phyloP scores from a whole-genome alignment of 2,888 invertebrate genomes.

The Patella caerulea region DNA sequence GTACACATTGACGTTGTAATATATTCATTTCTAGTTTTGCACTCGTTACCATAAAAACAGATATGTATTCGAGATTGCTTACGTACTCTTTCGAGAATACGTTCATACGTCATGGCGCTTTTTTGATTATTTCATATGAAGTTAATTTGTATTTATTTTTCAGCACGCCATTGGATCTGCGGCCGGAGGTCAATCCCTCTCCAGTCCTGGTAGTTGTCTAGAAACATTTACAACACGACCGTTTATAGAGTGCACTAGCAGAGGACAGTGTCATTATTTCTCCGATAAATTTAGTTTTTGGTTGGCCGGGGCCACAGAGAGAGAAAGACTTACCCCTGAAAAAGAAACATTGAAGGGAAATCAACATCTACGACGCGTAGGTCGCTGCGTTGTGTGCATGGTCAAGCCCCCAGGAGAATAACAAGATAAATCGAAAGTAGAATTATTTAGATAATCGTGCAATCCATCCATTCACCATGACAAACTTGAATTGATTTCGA shows the following conservation, averaged over 20 bases:
- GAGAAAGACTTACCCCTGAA: conserved; percentile 10
- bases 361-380: conserved; percentile 25
- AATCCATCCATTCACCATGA: conserved; percentile 1
- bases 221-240: conserved; percentile 68
- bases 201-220: conserved; percentile 55
- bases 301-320: conserved; percentile 85
- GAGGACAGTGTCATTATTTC: conserved; percentile 58
- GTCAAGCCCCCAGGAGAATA: conserved; percentile 10
- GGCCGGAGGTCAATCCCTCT: conserved; percentile 52
- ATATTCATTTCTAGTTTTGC: too few relatives aligned
- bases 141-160: conserved; percentile 10
- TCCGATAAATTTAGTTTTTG: conserved; percentile 97
- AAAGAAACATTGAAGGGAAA: conserved; percentile 36
- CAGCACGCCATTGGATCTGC: conserved; percentile 48
- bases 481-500: too few relatives aligned
- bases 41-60: neutral
- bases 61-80: neutral
- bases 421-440: neutral
- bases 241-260: conserved; percentile 65
- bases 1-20: too few relatives aligned
- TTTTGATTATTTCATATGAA: neutral
- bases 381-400: conserved; percentile 40
- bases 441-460: neutral
- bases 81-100: neutral
- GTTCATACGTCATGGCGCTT: too few relatives aligned